Base-by-base conservation (phyloP, 2,797 vertebrate genomes). In the Falco berigora region DNA sequence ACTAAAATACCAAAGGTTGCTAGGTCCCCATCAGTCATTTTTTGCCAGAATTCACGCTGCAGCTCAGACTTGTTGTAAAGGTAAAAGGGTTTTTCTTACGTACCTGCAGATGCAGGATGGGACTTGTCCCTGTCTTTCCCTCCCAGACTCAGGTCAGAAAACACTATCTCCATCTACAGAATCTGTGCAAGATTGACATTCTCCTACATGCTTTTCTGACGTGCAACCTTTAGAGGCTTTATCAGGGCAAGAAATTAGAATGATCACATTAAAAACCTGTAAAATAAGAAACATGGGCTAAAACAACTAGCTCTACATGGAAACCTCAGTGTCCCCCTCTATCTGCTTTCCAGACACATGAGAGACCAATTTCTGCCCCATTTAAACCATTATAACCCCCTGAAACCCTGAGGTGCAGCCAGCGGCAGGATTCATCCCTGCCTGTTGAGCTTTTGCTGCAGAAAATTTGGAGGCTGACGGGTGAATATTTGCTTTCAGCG, bases 1-100 rank as follows among this genome's bases (percentile, higher is more conserved):
- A 96, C 86, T 87, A 79, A 97, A 97, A 97, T 97, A 96, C 86
- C 96, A 96, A 96, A 96, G 96, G 95, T 95, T 94, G 67, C 67
- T 63, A 69, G 94, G 96, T 96, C 92, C 24, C 92, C 84, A 89
- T 96, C 95, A 96, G 84, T 96, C 94, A 79, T 93, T 89, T 79
- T 47, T 7, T 44, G 8, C 85, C 77, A 89, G 92, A 91, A 79
- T 63, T 91, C 86, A 91, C 68, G 67, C 86, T 93, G 84, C 63
- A 87, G 94, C 92, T 92, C 90, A 87, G 88, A 47, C 94, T 95
- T 94, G 88, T 91, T 89, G 32, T 56, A 71, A 92, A 96, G 63
- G 88, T 56, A 95, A 93, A 92, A 96, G 49, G 52, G 40, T 95
- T 92, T 95, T 89, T 42, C 71, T 85, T 55, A 59, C 0, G 1